Evolutionary conservation across 2,888 invertebrate species (phyloP).

Genomic region (Eucera pruinosa): DNA sequence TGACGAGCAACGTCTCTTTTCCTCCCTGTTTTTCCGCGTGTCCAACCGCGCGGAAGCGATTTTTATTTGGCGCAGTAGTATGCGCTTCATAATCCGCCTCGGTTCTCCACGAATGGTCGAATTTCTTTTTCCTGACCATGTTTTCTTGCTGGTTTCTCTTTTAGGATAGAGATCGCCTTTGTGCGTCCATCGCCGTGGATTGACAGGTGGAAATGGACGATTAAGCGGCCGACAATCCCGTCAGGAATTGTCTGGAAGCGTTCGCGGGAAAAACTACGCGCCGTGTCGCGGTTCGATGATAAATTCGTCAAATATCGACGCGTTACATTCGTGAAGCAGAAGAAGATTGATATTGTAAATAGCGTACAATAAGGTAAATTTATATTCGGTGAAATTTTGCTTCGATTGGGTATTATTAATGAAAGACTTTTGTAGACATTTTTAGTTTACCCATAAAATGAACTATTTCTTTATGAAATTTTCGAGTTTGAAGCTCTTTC

Average conservation of each 20-base stretch:
- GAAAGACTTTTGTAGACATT: too few species aligned
- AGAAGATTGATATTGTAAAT: too few species aligned
- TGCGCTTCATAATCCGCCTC: constrained; percentile 74
- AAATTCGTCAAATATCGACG: constrained; percentile 23
- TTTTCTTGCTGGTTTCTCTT: constrained; percentile 67
- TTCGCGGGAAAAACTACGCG: constrained; percentile 10
- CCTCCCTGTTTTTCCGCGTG: constrained; percentile 62
- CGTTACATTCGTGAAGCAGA: too few species aligned
- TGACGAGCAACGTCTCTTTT: constrained; percentile 49
- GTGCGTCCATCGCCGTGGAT: constrained; percentile 73
- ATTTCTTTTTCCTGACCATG: constrained; percentile 69
- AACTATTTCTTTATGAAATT: too few species aligned
- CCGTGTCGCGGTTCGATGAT: constrained; percentile 27
- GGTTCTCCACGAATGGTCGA: constrained; percentile 67
- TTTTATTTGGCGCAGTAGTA: constrained; percentile 72
- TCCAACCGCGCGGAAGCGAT: constrained; percentile 62
- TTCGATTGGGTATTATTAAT: too few species aligned
- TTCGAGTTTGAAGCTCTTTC: too few species aligned
- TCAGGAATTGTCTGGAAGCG: constrained; percentile 63
- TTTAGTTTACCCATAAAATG: too few species aligned
- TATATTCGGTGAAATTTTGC: too few species aligned
- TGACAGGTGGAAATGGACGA: constrained; percentile 81
- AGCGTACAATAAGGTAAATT: too few species aligned
- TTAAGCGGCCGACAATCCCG: constrained; percentile 69
- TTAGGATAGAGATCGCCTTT: constrained; percentile 71